phyloP scores from a whole-genome alignment of 2,113 vertebrate genomes.

The Ictalurus punctatus region DNA sequence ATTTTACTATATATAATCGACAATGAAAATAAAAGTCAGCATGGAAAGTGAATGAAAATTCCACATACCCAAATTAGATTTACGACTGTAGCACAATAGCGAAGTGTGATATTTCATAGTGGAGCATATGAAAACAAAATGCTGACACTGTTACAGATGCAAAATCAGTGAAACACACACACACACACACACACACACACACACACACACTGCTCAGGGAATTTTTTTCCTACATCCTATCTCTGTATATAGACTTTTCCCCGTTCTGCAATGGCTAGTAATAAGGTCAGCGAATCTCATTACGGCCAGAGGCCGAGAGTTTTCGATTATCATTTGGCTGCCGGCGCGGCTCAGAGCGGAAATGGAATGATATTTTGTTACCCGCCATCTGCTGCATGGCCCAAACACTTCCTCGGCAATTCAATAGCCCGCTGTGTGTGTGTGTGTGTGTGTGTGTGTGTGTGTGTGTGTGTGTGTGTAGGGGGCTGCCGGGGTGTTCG shows the following conservation, averaged over 20 bases:
- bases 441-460: conserved; percentile 7
- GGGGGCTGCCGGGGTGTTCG: conserved; percentile 1
- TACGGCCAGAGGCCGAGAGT: conserved; percentile 59
- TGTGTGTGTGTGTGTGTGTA: conserved; percentile 31
- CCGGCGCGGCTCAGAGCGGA: conserved; percentile 57
- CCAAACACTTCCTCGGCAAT: conserved; percentile 63
- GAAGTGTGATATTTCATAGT: conserved; percentile 34
- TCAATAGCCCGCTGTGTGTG: conserved; percentile 57
- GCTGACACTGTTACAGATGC: conserved; percentile 48
- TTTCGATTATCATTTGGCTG: conserved; percentile 65
- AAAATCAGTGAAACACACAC: conserved; percentile 15
- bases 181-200: background rate
- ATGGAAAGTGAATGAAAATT: background rate
- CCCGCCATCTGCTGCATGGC: conserved; percentile 61
- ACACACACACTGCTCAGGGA: conserved; percentile 28
- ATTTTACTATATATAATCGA: background rate
- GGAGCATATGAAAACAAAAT: conserved; percentile 38
- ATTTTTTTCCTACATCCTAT: conserved; percentile 23
- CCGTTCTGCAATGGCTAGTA: conserved; percentile 41
- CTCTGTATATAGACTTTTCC: conserved; percentile 36
- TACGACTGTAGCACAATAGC: background rate
- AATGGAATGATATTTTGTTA: conserved; percentile 66
- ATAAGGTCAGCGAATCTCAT: conserved; percentile 55
- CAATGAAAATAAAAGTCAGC: background rate
- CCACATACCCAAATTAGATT: background rate